Evolutionary conservation across 1,140 invertebrate genomes (phyloP).

Genomic region (Papilio polyxenes): DNA sequence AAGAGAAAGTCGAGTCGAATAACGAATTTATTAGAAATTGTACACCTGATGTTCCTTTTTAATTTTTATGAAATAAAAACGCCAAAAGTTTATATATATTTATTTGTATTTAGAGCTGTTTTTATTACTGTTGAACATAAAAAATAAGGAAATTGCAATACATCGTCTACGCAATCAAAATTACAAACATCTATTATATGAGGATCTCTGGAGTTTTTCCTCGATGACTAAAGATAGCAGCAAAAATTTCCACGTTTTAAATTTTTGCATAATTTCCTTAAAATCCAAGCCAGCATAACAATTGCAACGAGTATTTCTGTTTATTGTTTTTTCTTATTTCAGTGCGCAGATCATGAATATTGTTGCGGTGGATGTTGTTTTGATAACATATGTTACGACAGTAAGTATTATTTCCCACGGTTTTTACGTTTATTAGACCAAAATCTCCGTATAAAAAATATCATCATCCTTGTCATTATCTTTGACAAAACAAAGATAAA

Average conservation of each 20-base stretch:
- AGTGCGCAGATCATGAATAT: constrained; percentile 65
- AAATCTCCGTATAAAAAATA: too few relatives aligned
- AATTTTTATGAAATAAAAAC: neutral
- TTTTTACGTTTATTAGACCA: neutral
- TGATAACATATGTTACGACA: constrained; percentile 62
- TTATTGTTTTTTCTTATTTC: constrained; percentile 32
- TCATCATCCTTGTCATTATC: too few relatives aligned
- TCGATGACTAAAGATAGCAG: neutral
- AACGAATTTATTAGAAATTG: too few relatives aligned
- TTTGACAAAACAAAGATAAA: too few relatives aligned
- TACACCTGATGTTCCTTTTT: neutral
- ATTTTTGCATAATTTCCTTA: neutral
- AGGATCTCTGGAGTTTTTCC: neutral
- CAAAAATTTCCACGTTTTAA: neutral
- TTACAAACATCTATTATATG: too few relatives aligned
- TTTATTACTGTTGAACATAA: too few relatives aligned
- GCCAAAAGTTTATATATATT: too few relatives aligned
- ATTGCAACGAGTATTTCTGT: neutral
- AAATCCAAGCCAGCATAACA: neutral
- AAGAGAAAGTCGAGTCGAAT: neutral
- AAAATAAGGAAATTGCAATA: too few relatives aligned
- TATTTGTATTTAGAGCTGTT: too few relatives aligned
- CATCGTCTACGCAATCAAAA: too few relatives aligned
- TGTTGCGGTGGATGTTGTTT: constrained; percentile 73
- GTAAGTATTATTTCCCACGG: constrained; percentile 48